phyloP scores from a whole-genome alignment of 2,888 invertebrate genomes.

The Phorcus lineatus region DNA sequence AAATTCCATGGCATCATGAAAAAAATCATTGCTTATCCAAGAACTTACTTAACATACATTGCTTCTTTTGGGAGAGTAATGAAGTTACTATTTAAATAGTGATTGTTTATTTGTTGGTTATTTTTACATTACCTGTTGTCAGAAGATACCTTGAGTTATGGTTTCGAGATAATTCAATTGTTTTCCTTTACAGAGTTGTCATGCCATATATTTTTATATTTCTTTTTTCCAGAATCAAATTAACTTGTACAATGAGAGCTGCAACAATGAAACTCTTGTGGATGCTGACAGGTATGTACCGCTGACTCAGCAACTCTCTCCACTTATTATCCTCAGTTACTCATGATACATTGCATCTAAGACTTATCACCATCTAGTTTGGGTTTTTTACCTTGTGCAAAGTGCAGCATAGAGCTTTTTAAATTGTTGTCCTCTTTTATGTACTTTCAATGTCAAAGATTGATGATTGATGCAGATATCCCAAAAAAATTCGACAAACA shows the following conservation, averaged over 20 bases:
- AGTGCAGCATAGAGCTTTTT: no score
- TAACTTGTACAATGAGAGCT: slow-evolving; percentile 91
- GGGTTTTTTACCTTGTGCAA: neutral
- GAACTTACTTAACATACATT: no score
- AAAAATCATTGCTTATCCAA: no score
- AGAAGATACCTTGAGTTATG: no score
- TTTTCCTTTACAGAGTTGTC: no score
- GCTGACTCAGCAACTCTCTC: neutral
- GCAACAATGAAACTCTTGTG: slow-evolving; percentile 89
- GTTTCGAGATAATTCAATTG: no score
- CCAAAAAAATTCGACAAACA: neutral
- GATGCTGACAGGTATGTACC: slow-evolving; percentile 83
- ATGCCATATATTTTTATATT: no score
- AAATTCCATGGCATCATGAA: no score
- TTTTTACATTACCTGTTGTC: no score
- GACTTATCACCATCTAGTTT: neutral
- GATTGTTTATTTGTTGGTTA: neutral
- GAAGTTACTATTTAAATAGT: neutral
- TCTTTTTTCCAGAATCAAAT: slow-evolving; percentile 81
- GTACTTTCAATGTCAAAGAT: neutral
- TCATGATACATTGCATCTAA: neutral
- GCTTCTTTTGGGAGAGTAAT: no score
- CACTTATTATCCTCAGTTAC: neutral
- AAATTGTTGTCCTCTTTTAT: neutral
- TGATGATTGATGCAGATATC: neutral